These are phyloP conservation scores for Agonopterix subpropinquella DNA, from an alignment of 2,888 invertebrate genomes.

Conservation along the genomic window DNA sequence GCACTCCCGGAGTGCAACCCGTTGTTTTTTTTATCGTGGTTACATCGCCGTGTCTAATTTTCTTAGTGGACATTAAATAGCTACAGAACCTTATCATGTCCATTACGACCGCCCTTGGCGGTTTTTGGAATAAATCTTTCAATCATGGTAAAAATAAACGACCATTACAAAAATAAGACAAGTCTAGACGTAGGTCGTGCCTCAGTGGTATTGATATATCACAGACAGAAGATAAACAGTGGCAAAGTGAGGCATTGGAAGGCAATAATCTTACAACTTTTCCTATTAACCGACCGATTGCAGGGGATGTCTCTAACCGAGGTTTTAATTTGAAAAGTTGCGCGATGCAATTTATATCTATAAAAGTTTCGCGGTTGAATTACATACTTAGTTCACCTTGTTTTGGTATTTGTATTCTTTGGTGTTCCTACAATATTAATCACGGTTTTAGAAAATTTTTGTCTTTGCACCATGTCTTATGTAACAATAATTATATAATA, in stretches of 20 bases:
- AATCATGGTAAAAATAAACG: not conserved
- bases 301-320: conserved; percentile 24
- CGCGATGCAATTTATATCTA: conserved; percentile 32
- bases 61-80: no score
- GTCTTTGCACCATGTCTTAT: no score
- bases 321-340: conserved; percentile 44
- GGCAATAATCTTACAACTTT: conserved; percentile 40
- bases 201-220: not conserved
- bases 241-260: conserved; percentile 24
- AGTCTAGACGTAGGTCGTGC: not conserved
- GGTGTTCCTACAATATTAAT: no score
- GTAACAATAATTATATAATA: no score
- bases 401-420: not conserved
- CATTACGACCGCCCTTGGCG: no score
- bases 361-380: conserved; percentile 9
- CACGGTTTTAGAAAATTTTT: no score
- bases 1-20: no score
- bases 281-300: conserved; percentile 39
- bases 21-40: no score
- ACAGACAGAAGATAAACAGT: conserved; percentile 2
- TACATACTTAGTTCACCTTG: conserved; percentile 3
- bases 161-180: not conserved
- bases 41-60: no score
- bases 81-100: no score
- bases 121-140: no score